phyloP scores from a whole-genome alignment of 2,888 invertebrate genomes.

The Cataglyphis cursor region DNA sequence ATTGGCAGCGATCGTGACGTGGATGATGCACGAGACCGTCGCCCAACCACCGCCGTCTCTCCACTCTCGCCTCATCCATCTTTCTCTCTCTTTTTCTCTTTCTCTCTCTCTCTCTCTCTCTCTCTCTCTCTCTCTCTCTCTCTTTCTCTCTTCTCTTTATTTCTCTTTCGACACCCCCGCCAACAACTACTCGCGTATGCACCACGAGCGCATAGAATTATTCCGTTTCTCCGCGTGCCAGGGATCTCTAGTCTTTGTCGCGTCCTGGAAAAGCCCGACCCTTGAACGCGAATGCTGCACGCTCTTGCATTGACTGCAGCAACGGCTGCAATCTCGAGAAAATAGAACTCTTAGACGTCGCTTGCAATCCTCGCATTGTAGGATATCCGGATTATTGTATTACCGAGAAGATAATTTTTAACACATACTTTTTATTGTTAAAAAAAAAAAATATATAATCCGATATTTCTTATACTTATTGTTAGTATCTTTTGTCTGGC shows the following conservation, averaged over 20 bases:
- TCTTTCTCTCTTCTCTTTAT: constrained; percentile 42
- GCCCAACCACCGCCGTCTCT: constrained; percentile 1
- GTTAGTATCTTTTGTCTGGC: not conserved
- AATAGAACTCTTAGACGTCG: constrained; percentile 13
- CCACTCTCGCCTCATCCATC: not conserved
- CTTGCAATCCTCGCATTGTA: not conserved
- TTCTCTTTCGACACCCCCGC: constrained; percentile 15
- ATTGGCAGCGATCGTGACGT: constrained; percentile 74
- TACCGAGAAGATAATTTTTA: not conserved
- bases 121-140: constrained; percentile 50
- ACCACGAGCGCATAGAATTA: constrained; percentile 59
- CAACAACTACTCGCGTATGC: constrained; percentile 49
- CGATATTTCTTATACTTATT: not conserved
- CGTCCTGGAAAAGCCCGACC: constrained; percentile 37
- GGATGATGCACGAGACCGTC: constrained; percentile 68
- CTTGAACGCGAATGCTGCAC: constrained; percentile 24
- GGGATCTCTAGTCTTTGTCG: constrained; percentile 22
- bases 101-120: constrained; percentile 45
- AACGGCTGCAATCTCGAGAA: constrained; percentile 32
- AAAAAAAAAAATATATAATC: not conserved
- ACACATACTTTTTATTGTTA: not conserved
- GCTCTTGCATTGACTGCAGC: constrained; percentile 29
- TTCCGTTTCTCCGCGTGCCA: constrained; percentile 55
- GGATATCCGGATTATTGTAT: not conserved
- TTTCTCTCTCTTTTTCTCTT: constrained; percentile 48